phyloP scores from a whole-genome alignment of 2,113 vertebrate genomes.

The Phyllopteryx taeniolatus region DNA sequence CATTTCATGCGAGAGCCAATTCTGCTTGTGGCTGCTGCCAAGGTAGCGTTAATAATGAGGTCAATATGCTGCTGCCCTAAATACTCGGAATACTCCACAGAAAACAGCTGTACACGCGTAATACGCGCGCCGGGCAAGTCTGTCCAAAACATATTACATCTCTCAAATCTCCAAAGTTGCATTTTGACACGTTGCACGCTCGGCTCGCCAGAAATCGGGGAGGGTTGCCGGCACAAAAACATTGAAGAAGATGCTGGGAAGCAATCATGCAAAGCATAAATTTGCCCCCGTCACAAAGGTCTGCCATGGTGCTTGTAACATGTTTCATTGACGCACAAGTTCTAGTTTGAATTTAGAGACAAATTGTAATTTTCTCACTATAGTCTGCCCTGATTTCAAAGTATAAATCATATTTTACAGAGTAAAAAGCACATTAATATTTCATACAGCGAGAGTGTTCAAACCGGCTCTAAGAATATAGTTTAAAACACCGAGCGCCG shows the following conservation, averaged over 20 bases:
- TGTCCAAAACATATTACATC: conserved; percentile 29
- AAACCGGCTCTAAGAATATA: no score
- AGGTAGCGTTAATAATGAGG: conserved; percentile 43
- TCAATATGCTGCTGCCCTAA: conserved; percentile 35
- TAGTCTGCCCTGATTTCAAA: no score
- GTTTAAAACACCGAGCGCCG: no score
- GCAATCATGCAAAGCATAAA: conserved; percentile 33
- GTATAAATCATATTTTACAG: no score
- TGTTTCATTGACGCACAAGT: no score
- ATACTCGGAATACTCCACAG: conserved; percentile 21
- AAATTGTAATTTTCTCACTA: no score
- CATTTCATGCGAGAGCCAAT: conserved; percentile 23
- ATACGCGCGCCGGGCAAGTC: neutral
- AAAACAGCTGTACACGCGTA: neutral
- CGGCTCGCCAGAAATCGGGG: conserved; percentile 27
- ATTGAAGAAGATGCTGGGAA: conserved; percentile 9
- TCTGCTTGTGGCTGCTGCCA: conserved; percentile 17
- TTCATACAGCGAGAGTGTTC: no score
- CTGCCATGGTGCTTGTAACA: conserved; percentile 1
- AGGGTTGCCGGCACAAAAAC: conserved; percentile 11
- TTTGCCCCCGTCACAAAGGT: neutral
- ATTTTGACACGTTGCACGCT: conserved; percentile 38
- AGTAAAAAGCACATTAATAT: no score
- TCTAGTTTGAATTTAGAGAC: no score
- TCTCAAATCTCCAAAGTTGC: conserved; percentile 27